A percentile compares a stretch with the other conserved stretches of the same genome.
Evolutionary conservation across 1,140 invertebrate species (phyloP).

Genomic region (Probaryconus sp.): DNA sequence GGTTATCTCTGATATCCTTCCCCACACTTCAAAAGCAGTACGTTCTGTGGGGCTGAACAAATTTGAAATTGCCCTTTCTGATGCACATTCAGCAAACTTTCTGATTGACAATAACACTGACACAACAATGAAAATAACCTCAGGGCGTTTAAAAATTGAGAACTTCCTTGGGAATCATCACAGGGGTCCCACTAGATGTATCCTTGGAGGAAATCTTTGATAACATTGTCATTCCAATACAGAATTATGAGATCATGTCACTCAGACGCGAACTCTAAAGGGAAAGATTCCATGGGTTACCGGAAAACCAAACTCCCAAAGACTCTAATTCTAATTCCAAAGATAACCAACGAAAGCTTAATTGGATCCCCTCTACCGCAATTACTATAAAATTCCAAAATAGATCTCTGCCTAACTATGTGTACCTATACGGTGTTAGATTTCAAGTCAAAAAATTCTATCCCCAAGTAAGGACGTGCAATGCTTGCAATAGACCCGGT

Average conservation of each 20-base stretch:
- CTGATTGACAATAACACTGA: not conserved
- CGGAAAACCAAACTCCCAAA: too few species aligned
- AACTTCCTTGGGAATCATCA: slow-evolving; percentile 10
- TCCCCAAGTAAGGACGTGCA: slow-evolving; percentile 2
- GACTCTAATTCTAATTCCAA: not conserved
- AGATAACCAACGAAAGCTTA: not conserved
- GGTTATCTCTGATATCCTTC: not conserved
- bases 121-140: not conserved
- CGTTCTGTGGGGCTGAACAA: not conserved
- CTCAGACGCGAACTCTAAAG: slow-evolving; percentile 4
- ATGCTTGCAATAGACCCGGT: slow-evolving; percentile 1
- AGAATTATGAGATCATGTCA: slow-evolving; percentile 7
- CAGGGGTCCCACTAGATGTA: not conserved
- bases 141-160: slow-evolving; percentile 9
- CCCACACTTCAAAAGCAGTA: not conserved
- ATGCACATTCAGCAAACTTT: not conserved
- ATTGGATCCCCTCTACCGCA: slow-evolving; percentile 1
- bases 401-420: not conserved
- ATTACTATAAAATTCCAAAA: slow-evolving; percentile 4
- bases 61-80: not conserved
- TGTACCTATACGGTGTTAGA: not conserved
- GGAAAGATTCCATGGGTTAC: not conserved
- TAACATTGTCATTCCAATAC: slow-evolving; percentile 3
- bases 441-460: not conserved
- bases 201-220: not conserved